Evolutionary conservation across 2,113 vertebrate species (phyloP).

Genomic region (Numida meleagris): DNA sequence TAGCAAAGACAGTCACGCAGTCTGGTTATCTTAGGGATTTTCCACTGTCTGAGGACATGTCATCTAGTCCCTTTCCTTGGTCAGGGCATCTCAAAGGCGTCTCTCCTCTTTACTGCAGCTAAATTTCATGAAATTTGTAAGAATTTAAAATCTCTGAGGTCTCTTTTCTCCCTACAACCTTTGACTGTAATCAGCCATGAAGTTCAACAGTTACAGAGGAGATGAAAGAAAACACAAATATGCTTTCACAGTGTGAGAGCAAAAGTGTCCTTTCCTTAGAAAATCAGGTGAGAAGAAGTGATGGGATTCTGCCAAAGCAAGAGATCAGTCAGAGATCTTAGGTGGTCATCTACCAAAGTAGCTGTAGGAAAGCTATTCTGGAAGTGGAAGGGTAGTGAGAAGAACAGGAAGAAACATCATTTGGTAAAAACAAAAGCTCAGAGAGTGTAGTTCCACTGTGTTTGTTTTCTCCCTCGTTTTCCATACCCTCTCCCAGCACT

Average conservation of each 20-base stretch:
- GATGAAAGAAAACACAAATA: neutral
- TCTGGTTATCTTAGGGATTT: neutral
- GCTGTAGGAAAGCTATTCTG: neutral
- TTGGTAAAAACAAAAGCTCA: neutral
- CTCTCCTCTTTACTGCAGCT: neutral
- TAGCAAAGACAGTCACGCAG: neutral
- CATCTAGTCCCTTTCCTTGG: neutral
- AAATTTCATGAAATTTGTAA: neutral
- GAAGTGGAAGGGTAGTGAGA: neutral
- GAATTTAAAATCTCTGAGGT: neutral
- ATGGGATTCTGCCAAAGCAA: neutral
- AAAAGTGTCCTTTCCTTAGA: neutral
- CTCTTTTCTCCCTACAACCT: neutral
- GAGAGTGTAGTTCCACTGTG: neutral
- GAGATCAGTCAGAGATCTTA: neutral
- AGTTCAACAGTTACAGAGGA: neutral
- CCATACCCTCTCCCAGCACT: neutral
- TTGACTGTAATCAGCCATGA: neutral
- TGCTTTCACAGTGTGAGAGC: neutral
- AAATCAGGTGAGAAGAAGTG: neutral
- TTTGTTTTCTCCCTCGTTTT: neutral
- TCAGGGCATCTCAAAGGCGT: neutral
- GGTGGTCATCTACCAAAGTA: neutral
- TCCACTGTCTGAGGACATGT: neutral
- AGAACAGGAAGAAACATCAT: neutral